These are phyloP conservation scores for Paratilapia polleni DNA, from an alignment of 2,113 vertebrate species.

Conservation along the genomic window DNA sequence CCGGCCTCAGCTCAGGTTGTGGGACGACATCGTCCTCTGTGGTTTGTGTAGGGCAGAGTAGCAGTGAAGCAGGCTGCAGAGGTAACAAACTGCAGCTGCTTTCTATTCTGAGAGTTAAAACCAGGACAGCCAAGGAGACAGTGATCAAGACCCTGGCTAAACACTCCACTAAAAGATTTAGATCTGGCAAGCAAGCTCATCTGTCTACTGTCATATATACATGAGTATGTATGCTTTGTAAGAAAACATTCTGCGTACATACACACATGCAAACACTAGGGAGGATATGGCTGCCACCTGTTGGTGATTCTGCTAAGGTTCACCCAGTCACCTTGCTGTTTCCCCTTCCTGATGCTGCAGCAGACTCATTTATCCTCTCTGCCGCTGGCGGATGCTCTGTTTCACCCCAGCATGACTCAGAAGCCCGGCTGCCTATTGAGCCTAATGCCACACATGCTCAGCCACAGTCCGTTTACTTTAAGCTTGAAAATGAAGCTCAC, in stretches of 20 bases:
- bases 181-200: neutral
- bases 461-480: neutral
- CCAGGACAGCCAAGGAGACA: slow-evolving; percentile 52
- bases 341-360: slow-evolving; percentile 53
- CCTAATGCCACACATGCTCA: neutral
- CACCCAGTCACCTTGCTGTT: slow-evolving; percentile 63
- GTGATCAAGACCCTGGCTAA: slow-evolving; percentile 4
- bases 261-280: neutral
- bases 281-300: slow-evolving; percentile 66
- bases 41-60: neutral
- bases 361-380: slow-evolving; percentile 44
- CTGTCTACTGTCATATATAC: neutral
- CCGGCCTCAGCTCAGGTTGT: neutral
- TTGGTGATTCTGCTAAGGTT: slow-evolving; percentile 53
- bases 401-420: slow-evolving; percentile 64
- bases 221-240: neutral
- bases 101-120: slow-evolving; percentile 66
- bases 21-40: slow-evolving; percentile 19
- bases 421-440: slow-evolving; percentile 21
- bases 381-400: slow-evolving; percentile 34
- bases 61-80: slow-evolving; percentile 23
- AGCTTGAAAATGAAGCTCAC: neutral
- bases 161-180: slow-evolving; percentile 19
- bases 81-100: slow-evolving; percentile 42
- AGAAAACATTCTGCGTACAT: neutral